Conservation (phyloP, 2,113 vertebrate genomes). For the Bambusicola thoracicus region DNA sequence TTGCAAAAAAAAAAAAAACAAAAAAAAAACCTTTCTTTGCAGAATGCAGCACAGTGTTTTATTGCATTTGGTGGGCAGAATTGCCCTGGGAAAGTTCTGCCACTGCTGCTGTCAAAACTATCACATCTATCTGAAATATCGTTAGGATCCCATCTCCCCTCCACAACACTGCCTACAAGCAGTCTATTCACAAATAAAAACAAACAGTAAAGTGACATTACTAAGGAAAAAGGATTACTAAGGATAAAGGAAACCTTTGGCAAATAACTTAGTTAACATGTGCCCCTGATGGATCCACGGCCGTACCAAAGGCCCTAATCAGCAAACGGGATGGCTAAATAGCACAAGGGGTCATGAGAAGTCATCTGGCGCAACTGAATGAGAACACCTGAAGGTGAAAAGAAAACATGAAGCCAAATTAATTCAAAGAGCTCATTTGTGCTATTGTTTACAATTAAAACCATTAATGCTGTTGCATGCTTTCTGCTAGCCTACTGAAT, state of each 20-base stretch:
- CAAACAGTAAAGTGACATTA: neutral
- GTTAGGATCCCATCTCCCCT: neutral
- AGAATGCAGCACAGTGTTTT: neutral
- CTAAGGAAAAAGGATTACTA: neutral
- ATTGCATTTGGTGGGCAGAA: neutral
- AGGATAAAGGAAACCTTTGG: neutral
- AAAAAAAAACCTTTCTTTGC: neutral
- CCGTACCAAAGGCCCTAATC: neutral
- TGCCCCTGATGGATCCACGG: neutral
- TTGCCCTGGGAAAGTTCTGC: neutral
- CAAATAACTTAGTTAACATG: neutral
- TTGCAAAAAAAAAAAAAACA: neutral
- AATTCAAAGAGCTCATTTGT: neutral
- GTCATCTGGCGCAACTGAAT: neutral
- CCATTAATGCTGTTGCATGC: neutral
- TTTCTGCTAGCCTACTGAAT: neutral
- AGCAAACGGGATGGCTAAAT: neutral
- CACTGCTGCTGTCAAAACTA: neutral
- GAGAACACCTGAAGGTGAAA: neutral
- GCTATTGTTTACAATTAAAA: slow-evolving; percentile 17
- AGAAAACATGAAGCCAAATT: neutral
- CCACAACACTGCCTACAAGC: neutral
- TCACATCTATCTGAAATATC: neutral
- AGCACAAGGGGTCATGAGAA: neutral
- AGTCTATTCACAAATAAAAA: neutral